Conservation (phyloP, 1,140 invertebrate species). For the Centruroides vittatus region DNA sequence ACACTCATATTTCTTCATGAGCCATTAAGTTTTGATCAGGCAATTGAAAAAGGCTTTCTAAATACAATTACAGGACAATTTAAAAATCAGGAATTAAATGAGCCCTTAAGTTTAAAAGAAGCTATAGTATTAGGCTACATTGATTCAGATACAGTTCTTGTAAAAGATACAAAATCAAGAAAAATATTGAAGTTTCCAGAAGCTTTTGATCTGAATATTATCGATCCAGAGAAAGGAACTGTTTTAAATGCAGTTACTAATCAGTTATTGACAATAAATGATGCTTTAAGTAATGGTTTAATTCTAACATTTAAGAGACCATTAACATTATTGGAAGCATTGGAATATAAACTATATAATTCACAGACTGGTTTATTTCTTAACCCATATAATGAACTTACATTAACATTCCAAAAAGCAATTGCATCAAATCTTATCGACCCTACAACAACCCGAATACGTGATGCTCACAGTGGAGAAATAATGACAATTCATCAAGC, state of each 20-base stretch:
- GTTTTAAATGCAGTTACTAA: constrained; percentile 83
- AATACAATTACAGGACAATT: constrained; percentile 63
- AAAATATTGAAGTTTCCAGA: constrained; percentile 60
- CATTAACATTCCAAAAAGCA: constrained; percentile 56
- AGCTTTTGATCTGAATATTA: constrained; percentile 64
- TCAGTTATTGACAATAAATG: constrained; percentile 49
- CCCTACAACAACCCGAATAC: constrained; percentile 47
- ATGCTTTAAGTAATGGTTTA: constrained; percentile 72
- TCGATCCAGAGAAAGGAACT: constrained; percentile 54
- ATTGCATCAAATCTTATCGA: constrained; percentile 59
- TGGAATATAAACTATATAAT: constrained; percentile 44
- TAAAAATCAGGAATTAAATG: constrained; percentile 60
- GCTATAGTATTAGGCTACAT: constrained; percentile 70
- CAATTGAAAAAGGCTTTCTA: constrained; percentile 54
- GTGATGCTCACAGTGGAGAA: constrained; percentile 40
- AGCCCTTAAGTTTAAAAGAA: constrained; percentile 59
- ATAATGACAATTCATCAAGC: constrained; percentile 51
- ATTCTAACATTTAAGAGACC: constrained; percentile 56
- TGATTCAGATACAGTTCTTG: constrained; percentile 54
- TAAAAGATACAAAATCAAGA: constrained; percentile 60
- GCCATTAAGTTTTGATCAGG: constrained; percentile 49
- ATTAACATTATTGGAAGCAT: constrained; percentile 23
- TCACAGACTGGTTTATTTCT: constrained; percentile 45
- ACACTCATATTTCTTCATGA: constrained; percentile 47
- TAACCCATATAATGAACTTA: constrained; percentile 50